phyloP scores from a whole-genome alignment of 1,140 invertebrate genomes.

The Paracyclopina nana region DNA sequence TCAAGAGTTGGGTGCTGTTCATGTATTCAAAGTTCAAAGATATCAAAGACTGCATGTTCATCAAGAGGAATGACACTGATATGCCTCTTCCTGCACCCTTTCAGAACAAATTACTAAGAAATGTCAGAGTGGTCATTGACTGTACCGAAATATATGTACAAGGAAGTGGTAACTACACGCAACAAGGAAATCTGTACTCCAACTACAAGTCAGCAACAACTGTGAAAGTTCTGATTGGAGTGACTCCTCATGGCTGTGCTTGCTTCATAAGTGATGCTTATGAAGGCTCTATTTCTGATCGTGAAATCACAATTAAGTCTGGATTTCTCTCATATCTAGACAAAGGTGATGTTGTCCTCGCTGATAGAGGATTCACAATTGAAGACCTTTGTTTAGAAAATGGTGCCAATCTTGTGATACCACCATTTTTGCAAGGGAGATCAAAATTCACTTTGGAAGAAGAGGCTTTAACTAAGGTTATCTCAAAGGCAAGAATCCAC shows the following conservation, averaged over 20 bases:
- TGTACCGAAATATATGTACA: background rate
- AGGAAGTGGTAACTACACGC: background rate
- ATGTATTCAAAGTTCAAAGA: background rate
- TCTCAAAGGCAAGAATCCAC: background rate
- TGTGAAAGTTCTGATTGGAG: background rate
- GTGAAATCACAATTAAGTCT: background rate
- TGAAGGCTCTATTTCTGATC: background rate
- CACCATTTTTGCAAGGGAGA: background rate
- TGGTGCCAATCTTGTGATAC: background rate
- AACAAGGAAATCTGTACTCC: background rate
- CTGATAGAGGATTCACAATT: background rate
- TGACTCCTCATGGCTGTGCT: background rate
- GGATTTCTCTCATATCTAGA: background rate
- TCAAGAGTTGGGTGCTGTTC: background rate
- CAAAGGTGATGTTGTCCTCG: background rate
- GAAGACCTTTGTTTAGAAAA: background rate
- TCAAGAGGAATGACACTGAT: background rate
- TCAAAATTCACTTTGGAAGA: background rate
- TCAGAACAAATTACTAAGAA: background rate
- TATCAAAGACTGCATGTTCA: background rate
- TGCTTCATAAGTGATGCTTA: background rate
- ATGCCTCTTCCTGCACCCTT: background rate
- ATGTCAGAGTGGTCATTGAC: background rate
- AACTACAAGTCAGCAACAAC: background rate
- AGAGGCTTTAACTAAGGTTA: background rate